These are phyloP conservation scores for Elysia crispata DNA, from an alignment of 2,888 invertebrate genomes.

Conservation along the genomic window DNA sequence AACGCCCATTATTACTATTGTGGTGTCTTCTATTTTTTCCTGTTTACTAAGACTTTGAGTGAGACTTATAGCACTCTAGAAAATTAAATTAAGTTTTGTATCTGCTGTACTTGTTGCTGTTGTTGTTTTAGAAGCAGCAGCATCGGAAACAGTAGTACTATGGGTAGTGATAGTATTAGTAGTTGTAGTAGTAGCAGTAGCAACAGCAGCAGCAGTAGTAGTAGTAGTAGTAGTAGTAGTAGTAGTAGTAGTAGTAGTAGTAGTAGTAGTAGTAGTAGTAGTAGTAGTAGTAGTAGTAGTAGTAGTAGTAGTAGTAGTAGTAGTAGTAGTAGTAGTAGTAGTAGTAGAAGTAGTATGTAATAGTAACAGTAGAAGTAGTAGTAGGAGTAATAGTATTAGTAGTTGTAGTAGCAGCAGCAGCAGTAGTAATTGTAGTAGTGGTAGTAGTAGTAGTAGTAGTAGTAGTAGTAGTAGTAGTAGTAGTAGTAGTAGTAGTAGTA, in stretches of 20 bases:
- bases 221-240: constrained; percentile 14
- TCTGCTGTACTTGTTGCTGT: no score
- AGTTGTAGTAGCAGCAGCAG: constrained; percentile 4
- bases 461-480: not conserved
- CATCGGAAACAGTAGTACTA: not conserved
- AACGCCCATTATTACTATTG: no score
- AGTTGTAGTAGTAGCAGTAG: constrained; percentile 2
- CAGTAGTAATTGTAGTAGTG: constrained; percentile 4
- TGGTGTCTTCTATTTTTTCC: no score
- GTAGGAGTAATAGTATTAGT: constrained; percentile 6
- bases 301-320: not conserved
- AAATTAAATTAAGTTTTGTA: no score
- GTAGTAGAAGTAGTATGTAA: not conserved
- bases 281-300: constrained; percentile 19
- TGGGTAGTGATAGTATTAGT: not conserved
- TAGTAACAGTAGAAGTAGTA: not conserved
- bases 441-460: not conserved
- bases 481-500: no score
- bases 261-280: constrained; percentile 19
- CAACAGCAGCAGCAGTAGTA: not conserved
- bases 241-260: constrained; percentile 19
- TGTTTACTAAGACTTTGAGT: no score
- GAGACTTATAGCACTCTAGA: no score
- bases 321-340: constrained; percentile 5
- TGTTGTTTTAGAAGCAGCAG: no score